phyloP scores from a whole-genome alignment of 2,888 invertebrate genomes.

The Seira sanloemensis region DNA sequence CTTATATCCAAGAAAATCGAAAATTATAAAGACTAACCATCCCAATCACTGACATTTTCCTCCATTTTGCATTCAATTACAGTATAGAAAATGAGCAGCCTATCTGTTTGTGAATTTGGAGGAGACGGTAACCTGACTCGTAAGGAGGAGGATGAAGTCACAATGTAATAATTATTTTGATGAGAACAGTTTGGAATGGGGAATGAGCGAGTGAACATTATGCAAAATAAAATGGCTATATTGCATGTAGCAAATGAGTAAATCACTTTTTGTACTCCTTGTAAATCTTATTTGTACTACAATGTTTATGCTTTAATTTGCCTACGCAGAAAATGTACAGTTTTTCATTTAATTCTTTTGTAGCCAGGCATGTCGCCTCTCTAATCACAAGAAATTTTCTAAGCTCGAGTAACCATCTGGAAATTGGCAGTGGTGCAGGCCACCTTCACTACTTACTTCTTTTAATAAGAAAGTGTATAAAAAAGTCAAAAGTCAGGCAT shows the following conservation, averaged over 20 bases:
- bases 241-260: slow-evolving; percentile 25
- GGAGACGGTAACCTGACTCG: background rate
- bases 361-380: background rate
- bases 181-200: background rate
- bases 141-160: background rate
- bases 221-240: background rate
- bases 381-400: slow-evolving; percentile 45
- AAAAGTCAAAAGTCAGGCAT: too few species aligned
- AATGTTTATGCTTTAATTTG: too few species aligned
- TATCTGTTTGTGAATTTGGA: background rate
- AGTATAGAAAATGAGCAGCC: background rate
- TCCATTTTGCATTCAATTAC: slow-evolving; percentile 27
- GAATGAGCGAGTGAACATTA: background rate
- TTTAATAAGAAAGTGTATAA: too few species aligned
- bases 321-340: too few species aligned
- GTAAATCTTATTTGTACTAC: too few species aligned
- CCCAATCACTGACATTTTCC: slow-evolving; percentile 26
- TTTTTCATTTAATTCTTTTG: too few species aligned
- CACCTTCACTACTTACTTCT: too few species aligned
- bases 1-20: background rate
- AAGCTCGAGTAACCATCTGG: slow-evolving; percentile 53
- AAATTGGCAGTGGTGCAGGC: slow-evolving; percentile 49
- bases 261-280: slow-evolving; percentile 7
- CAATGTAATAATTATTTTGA: too few species aligned
- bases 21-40: slow-evolving; percentile 27